These are phyloP conservation scores for Scalopus aquaticus DNA, from an alignment of 2,113 vertebrate species.

Conservation along the genomic window DNA sequence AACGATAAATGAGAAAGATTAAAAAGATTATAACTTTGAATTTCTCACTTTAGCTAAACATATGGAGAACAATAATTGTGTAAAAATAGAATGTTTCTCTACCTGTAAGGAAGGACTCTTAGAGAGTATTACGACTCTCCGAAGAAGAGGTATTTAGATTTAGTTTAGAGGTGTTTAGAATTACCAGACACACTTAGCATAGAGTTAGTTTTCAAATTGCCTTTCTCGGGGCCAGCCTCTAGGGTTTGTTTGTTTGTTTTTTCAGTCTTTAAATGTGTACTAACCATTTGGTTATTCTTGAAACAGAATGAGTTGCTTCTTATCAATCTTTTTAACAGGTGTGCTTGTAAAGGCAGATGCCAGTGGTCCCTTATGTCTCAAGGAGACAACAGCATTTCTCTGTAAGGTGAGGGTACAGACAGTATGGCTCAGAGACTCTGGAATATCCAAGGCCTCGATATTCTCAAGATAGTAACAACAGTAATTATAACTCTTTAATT, in stretches of 20 bases:
- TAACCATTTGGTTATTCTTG: background rate
- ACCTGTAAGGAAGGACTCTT: background rate
- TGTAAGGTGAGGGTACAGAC: background rate
- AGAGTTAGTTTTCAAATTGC: background rate
- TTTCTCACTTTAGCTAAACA: background rate
- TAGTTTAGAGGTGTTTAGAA: background rate
- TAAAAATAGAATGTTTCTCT: background rate
- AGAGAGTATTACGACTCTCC: background rate
- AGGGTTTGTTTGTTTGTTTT: background rate
- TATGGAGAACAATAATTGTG: background rate
- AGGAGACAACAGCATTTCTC: background rate
- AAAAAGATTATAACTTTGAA: background rate
- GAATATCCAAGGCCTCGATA: background rate
- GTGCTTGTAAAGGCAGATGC: background rate
- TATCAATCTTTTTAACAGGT: background rate
- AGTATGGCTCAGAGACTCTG: background rate
- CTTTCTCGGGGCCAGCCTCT: background rate
- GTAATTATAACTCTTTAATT: constrained; percentile 39
- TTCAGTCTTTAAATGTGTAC: background rate
- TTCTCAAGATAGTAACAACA: background rate
- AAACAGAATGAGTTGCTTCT: background rate
- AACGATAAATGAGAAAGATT: background rate
- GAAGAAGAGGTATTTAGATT: background rate
- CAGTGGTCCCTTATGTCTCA: background rate
- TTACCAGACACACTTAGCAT: background rate